Evolutionary conservation across 2,113 vertebrate genomes (phyloP).

Genomic region (Varanus salvator): DNA sequence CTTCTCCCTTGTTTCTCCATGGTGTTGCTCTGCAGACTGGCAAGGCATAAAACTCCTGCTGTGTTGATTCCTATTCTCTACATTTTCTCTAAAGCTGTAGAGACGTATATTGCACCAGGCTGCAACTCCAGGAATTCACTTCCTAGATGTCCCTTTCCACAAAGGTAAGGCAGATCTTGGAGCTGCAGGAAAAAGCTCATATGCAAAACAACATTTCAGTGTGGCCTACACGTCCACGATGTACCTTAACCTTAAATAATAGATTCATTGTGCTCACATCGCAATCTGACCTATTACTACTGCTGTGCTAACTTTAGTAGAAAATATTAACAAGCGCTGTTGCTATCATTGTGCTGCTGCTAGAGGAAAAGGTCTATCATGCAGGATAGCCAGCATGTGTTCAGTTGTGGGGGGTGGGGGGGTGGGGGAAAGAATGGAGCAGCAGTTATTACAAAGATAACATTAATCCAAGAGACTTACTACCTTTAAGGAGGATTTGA

Average conservation of each 20-base stretch:
- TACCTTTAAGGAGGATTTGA: conserved; percentile 66
- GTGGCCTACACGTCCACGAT: neutral
- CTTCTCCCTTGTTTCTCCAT: neutral
- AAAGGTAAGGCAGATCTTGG: neutral
- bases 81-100: too few relatives aligned
- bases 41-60: too few relatives aligned
- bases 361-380: conserved; percentile 19
- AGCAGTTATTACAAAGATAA: conserved; percentile 37
- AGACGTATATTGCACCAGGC: neutral
- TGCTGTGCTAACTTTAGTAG: conserved; percentile 63
- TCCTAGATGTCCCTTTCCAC: neutral
- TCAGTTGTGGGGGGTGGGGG: neutral
- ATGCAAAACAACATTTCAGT: neutral
- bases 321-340: conserved; percentile 27
- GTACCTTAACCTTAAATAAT: neutral
- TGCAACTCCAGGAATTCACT: neutral
- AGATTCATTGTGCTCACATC: neutral
- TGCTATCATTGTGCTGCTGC: conserved; percentile 31
- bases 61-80: too few relatives aligned
- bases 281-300: conserved; percentile 28
- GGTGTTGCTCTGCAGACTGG: neutral
- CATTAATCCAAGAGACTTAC: conserved; percentile 12
- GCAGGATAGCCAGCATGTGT: neutral
- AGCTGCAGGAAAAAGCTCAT: neutral
- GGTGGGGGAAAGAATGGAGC: conserved; percentile 45